These are phyloP conservation scores for Lottia gigantea DNA, from an alignment of 2,888 invertebrate genomes.

Conservation along the genomic window DNA sequence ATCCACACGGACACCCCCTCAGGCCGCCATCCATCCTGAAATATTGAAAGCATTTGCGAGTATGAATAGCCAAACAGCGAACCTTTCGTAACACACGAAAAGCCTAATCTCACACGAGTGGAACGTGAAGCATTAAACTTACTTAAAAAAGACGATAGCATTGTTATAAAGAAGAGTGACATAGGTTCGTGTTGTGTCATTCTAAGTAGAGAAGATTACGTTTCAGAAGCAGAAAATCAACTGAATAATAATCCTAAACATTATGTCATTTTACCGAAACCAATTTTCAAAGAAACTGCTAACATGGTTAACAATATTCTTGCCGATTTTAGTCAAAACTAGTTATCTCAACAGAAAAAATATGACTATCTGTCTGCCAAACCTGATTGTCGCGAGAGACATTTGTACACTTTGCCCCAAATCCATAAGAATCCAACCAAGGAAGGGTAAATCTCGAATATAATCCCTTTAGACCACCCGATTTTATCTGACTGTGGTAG, in stretches of 20 bases:
- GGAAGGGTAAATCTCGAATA: background rate
- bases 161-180: too few species aligned
- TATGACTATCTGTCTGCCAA: background rate
- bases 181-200: too few species aligned
- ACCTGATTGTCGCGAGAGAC: background rate
- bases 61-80: background rate
- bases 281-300: background rate
- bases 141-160: too few species aligned
- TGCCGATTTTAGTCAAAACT: background rate
- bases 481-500: background rate
- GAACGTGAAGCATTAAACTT: too few species aligned
- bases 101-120: too few species aligned
- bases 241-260: too few species aligned
- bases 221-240: too few species aligned
- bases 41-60: too few species aligned
- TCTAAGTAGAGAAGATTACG: too few species aligned
- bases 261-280: background rate
- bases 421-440: background rate
- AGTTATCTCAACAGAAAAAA: background rate
- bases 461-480: background rate
- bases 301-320: background rate
- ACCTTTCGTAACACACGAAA: too few species aligned
- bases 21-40: too few species aligned
- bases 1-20: too few species aligned
- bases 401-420: background rate